Base-by-base conservation (phyloP, 2,113 vertebrate species). In the Pelecanoides urinatrix region DNA sequence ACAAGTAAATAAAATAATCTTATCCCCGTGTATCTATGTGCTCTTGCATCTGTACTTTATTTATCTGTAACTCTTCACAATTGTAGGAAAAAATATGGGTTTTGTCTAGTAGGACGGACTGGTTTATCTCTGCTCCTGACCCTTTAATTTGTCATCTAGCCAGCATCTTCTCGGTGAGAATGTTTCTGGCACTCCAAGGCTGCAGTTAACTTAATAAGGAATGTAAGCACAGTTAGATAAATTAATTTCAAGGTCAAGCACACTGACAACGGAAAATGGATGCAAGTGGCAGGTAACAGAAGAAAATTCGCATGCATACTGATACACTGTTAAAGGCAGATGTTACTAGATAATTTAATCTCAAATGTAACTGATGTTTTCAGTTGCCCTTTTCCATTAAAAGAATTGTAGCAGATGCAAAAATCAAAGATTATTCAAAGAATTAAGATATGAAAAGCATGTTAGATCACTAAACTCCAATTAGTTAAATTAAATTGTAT, bases 401-500 rank as follows among this genome's bases (percentile, higher is more conserved):
- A 98, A 97, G 97, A 97, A 98, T 97, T 98, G 98, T 98, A 98
- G 97, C 96, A 98, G 98, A 98, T 97, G 98, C 98, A 97, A 97
- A 98, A 99, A 98, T 98, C 97, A 97, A 98, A 99, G 99, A 99
- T 98, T 99, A 99, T 99, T 99, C 98, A 88, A 98, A 98, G 98
- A 99, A 99, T 99, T 99, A 99, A 98, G 98, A 98, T 99, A 99
- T 98, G 98, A 99, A 99, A 99, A 99, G 98, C 98, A 98, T 96
- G 98, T 99, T 99, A 99, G 98, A 98, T 98, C 98, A 98, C 98
- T 98, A 98, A 98, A 98, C 98, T 98, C 98, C 98, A 99, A 99
- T 99, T 99, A 99, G 98, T 98, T 98, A 99, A 99, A 99, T 99
- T 98, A 98, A 99, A 99, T 99, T 99, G 98, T 98, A 97, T 98